Conservation (phyloP, 2,888 invertebrate species). For the Tinea pellionella region DNA sequence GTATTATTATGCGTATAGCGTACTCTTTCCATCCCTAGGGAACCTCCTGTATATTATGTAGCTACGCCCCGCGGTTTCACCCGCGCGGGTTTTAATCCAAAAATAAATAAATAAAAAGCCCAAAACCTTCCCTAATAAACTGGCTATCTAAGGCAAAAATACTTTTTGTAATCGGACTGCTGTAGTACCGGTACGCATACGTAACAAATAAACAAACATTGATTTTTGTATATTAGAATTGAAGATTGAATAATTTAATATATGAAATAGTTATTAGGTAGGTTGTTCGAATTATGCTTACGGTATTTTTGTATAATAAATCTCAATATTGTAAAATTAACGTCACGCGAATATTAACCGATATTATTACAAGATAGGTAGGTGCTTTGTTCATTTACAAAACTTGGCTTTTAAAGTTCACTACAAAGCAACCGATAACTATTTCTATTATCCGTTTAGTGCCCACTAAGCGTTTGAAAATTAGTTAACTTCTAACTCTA, state of each 20-base stretch:
- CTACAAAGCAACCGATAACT: conserved; percentile 44
- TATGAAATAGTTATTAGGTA: not conserved
- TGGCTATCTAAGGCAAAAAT: too few relatives aligned
- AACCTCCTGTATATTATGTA: too few relatives aligned
- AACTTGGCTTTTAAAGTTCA: conserved; percentile 34
- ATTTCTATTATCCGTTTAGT: conserved; percentile 51
- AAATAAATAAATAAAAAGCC: too few relatives aligned
- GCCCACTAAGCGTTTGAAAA: conserved; percentile 42
- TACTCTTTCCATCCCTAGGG: too few relatives aligned
- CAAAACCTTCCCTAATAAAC: too few relatives aligned
- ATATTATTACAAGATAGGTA: not conserved
- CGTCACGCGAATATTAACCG: not conserved
- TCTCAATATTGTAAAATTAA: not conserved
- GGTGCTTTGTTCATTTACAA: not conserved
- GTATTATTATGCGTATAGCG: too few relatives aligned
- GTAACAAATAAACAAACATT: too few relatives aligned
- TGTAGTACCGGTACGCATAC: too few relatives aligned
- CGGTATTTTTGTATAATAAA: not conserved
- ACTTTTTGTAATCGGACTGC: too few relatives aligned
- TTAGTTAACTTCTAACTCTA: conserved; percentile 38
- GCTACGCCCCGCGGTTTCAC: too few relatives aligned
- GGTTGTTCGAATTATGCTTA: not conserved
- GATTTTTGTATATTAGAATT: too few relatives aligned
- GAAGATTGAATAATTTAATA: not conserved
- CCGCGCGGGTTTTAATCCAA: too few relatives aligned